These are phyloP conservation scores for Terrapene triunguis DNA, from an alignment of 2,113 vertebrate species.

Conservation along the genomic window DNA sequence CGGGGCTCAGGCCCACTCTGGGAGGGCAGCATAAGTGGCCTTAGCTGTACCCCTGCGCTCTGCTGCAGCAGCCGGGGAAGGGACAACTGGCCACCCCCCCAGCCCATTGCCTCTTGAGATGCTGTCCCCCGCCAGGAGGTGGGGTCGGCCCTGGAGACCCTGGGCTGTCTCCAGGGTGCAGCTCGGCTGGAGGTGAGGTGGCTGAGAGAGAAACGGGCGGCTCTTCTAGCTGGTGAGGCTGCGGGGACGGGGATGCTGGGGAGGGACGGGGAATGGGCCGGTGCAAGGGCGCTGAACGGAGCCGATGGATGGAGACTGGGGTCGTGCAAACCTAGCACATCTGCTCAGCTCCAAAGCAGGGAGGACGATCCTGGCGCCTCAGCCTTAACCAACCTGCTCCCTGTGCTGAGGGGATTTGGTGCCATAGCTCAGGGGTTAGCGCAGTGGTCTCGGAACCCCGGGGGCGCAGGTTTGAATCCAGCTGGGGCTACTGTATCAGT, in stretches of 20 bases:
- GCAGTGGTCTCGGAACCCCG: too few relatives aligned
- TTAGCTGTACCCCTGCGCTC: background rate
- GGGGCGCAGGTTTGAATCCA: too few relatives aligned
- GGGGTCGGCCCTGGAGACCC: accelerated
- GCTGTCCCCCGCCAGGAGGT: background rate
- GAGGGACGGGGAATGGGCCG: background rate
- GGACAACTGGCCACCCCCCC: background rate
- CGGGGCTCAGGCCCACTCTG: background rate
- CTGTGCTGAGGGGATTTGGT: too few relatives aligned
- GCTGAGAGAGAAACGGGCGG: background rate
- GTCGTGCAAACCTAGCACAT: too few relatives aligned
- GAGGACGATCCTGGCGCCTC: too few relatives aligned
- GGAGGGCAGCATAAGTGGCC: background rate
- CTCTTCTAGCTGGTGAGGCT: background rate
- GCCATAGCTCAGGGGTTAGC: too few relatives aligned
- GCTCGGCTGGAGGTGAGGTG: background rate
- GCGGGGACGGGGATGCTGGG: background rate
- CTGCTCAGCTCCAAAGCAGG: too few relatives aligned
- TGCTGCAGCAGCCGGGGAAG: background rate
- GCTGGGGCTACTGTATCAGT: too few relatives aligned
- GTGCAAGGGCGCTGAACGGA: background rate
- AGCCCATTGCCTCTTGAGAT: background rate
- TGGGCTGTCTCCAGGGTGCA: background rate
- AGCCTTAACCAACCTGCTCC: too few relatives aligned
- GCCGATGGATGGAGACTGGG: too few relatives aligned